A percentile compares a stretch with the other conserved stretches of the same genome.
phyloP scores from a whole-genome alignment of 1,140 invertebrate species.

The Drosophila seguyi region DNA sequence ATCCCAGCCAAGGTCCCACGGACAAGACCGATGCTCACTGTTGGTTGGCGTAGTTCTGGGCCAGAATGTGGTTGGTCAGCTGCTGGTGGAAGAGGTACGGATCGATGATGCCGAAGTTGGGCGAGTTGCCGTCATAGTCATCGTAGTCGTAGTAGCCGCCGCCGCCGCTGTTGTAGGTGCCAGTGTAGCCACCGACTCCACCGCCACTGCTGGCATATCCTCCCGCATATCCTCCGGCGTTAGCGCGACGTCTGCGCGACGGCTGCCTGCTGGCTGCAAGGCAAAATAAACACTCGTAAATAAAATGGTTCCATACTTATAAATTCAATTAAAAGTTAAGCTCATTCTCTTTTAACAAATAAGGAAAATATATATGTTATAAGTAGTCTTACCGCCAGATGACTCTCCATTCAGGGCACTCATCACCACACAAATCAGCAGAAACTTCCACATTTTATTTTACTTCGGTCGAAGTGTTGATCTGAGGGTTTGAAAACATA shows the following conservation, averaged over 20 bases:
- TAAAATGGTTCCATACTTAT: too few relatives aligned
- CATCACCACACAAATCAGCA: conserved; percentile 73
- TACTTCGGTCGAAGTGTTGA: conserved; percentile 30
- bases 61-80: conserved; percentile 79
- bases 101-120: conserved; percentile 75
- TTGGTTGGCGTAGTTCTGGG: conserved; percentile 76
- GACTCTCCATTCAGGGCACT: conserved; percentile 62
- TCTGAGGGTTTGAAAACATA: conserved; percentile 20
- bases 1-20: background rate
- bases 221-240: conserved; percentile 48
- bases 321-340: too few relatives aligned
- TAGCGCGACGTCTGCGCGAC: conserved; percentile 21
- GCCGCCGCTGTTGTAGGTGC: conserved; percentile 53
- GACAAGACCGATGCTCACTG: conserved; percentile 57
- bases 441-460: conserved; percentile 74
- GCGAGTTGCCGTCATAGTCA: conserved; percentile 56
- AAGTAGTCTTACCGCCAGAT: conserved; percentile 42
- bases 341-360: background rate
- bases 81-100: conserved; percentile 81
- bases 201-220: conserved; percentile 54
- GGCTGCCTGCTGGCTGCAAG: conserved; percentile 15
- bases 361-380: background rate
- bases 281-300: background rate
- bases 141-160: conserved; percentile 67
- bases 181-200: conserved; percentile 59